Conservation (phyloP, 2,113 vertebrate genomes). For the Aegypius monachus region DNA sequence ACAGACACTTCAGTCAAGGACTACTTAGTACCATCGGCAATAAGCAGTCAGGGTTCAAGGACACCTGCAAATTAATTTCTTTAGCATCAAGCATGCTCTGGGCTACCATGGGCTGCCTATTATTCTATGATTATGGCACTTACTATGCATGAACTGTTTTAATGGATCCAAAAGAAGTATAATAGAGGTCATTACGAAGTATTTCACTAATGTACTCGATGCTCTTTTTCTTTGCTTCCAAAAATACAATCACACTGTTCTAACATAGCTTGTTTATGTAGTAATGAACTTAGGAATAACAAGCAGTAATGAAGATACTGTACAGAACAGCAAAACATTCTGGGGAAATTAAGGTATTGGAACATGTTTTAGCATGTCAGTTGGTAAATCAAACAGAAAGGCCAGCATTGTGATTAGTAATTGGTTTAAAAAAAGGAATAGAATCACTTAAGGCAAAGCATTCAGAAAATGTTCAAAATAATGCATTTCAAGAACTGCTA, state of each 20-base stretch:
- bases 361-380: not conserved
- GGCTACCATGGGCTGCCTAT: not conserved
- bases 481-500: not conserved
- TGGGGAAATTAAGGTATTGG: not conserved
- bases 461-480: not conserved
- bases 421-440: not conserved
- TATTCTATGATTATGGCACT: not conserved
- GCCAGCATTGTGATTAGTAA: not conserved
- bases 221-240: conserved; percentile 13
- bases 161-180: conserved; percentile 8
- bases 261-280: conserved; percentile 30
- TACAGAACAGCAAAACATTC: conserved; percentile 11
- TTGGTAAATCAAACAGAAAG: not conserved
- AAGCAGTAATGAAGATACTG: conserved; percentile 3
- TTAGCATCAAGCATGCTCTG: not conserved
- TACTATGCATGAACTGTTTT: not conserved
- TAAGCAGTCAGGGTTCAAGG: not conserved
- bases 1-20: not conserved
- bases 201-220: conserved; percentile 15
- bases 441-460: not conserved
- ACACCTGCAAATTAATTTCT: not conserved
- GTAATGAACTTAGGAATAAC: conserved; percentile 15
- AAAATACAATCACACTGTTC: conserved; percentile 42
- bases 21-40: not conserved
- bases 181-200: conserved; percentile 25